Evolutionary conservation across 2,797 vertebrate species (phyloP).

Genomic region (Octomys mimax): DNA sequence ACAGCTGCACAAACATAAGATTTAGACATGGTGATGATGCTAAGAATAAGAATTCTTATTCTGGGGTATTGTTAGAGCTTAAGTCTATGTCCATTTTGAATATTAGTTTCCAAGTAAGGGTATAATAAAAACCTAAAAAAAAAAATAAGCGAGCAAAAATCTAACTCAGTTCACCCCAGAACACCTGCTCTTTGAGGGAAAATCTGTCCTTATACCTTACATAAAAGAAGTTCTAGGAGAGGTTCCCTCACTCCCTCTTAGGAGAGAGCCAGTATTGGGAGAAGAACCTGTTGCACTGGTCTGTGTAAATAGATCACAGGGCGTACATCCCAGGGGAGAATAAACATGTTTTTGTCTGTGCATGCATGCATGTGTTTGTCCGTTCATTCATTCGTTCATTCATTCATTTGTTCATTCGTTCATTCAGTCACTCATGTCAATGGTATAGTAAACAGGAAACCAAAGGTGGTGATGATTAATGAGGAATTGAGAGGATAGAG

Average conservation of each 20-base stretch:
- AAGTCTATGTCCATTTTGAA: neutral
- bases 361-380: neutral
- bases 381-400: neutral
- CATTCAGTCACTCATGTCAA: neutral
- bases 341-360: neutral
- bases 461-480: neutral
- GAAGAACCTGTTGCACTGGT: neutral
- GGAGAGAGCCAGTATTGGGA: neutral
- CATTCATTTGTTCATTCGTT: too few species aligned
- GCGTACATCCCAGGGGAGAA: neutral
- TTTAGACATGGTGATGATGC: neutral
- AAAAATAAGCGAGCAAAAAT: neutral
- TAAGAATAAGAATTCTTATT: neutral
- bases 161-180: neutral
- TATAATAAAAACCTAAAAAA: neutral
- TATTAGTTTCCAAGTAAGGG: neutral
- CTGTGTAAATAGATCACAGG: neutral
- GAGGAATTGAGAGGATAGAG: neutral
- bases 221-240: neutral
- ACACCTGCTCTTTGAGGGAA: neutral
- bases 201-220: neutral
- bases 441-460: neutral
- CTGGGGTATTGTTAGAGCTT: conserved; percentile 9
- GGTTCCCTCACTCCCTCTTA: neutral
- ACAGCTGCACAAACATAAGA: neutral